Evolutionary conservation across 2,888 invertebrate genomes (phyloP), one percentile per base, ranked within the genome.

Genomic region (Brachyopa scutellaris): DNA sequence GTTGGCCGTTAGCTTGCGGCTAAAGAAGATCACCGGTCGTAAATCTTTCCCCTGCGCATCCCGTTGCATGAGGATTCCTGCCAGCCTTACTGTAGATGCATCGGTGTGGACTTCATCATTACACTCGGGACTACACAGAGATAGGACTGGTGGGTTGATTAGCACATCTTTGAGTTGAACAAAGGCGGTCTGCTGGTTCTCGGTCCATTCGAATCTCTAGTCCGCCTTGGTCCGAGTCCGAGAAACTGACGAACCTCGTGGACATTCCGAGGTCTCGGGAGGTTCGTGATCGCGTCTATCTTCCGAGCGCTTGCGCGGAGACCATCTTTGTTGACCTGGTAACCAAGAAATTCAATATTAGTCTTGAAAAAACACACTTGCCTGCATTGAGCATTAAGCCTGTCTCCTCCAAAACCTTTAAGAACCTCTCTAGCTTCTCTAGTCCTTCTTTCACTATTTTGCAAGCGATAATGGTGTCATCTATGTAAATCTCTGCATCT

Each of bases 21-120:
- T n/a, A n/a, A n/a, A n/a, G 19, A 31, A 42, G 1, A 42, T n/a
- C 29, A 59, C 42, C 8, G 42, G 59, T 6, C 33, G 21, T 6
- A 19, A 1, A 45, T 13, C 8, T 11, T 47, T 11, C 19, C 36
- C 13, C 21, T 11, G n/a, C n/a, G n/a, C n/a, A n/a, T n/a, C n/a
- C n/a, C n/a, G n/a, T 9, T 67, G 55, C 9, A 67, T 29, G 2
- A 67, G 23, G 5, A 67, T 33, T n/a, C 55, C 57, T 9, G 70
- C 49, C 7, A 59, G 31, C 2, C 49, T 36, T 26, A 29, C 11
- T 9, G 47, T 23, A 2, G 47, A 49, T 1, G 59, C 49, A 11
- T 57, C 59, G 1, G 40, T 49, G 7, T 70, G 57, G 5, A 55
- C 29, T 21, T 55, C 45, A 21, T 67, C 38, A 15, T 42, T 9